These are phyloP conservation scores for Diachrysia chrysitis DNA, from an alignment of 2,888 invertebrate genomes.

Conservation along the genomic window DNA sequence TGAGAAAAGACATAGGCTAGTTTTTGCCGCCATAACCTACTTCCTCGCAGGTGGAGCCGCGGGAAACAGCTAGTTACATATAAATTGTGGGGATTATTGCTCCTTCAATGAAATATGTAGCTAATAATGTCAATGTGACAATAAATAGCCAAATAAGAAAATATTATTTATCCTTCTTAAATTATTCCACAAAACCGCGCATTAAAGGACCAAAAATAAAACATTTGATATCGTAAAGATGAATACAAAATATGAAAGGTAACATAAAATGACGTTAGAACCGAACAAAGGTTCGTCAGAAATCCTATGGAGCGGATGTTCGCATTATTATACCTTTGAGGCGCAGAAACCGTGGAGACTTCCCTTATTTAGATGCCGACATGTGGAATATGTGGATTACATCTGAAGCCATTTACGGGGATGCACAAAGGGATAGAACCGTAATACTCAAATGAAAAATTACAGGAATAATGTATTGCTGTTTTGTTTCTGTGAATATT, in stretches of 20 bases:
- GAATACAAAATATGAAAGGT: slow-evolving; percentile 8
- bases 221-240: not conserved
- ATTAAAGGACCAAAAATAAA: not conserved
- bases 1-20: too few relatives aligned
- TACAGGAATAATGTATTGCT: not conserved
- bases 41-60: too few relatives aligned
- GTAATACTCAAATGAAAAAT: not conserved
- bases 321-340: slow-evolving; percentile 19
- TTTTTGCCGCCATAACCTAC: too few relatives aligned
- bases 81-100: too few relatives aligned
- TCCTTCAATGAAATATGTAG: too few relatives aligned
- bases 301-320: slow-evolving; percentile 14
- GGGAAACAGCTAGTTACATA: too few relatives aligned
- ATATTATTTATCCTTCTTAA: not conserved
- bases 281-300: slow-evolving; percentile 9
- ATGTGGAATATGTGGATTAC: slow-evolving; percentile 15
- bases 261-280: not conserved
- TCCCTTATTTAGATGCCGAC: slow-evolving; percentile 15
- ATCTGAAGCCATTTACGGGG: not conserved
- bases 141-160: too few relatives aligned
- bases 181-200: not conserved
- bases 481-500: slow-evolving; percentile 6
- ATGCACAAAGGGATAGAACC: slow-evolving; percentile 19
- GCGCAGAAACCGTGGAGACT: slow-evolving; percentile 6
- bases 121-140: too few relatives aligned